These are phyloP conservation scores for Sitta carolinensis DNA, from an alignment of 2,797 vertebrate genomes.

Conservation along the genomic window DNA sequence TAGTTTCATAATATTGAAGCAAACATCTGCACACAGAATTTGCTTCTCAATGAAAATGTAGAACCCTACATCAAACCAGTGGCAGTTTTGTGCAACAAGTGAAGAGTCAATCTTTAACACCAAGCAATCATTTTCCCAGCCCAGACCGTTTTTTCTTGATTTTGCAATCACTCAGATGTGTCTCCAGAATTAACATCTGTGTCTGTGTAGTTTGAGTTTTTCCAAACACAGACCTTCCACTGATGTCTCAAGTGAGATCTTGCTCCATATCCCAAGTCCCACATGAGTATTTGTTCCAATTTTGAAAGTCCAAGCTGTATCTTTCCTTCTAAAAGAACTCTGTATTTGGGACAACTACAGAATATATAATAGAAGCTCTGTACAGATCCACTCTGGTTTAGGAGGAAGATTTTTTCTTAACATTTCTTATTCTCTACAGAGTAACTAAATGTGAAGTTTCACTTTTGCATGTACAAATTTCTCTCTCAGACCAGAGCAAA, in stretches of 20 bases:
- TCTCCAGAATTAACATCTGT: not conserved
- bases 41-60: not conserved
- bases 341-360: constrained; percentile 9
- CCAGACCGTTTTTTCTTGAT: not conserved
- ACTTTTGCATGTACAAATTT: not conserved
- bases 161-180: not conserved
- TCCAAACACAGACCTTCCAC: not conserved
- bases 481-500: not conserved
- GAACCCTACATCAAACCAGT: not conserved
- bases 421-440: not conserved
- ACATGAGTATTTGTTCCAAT: not conserved
- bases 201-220: not conserved
- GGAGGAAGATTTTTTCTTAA: not conserved
- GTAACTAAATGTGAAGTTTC: not conserved
- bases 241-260: not conserved
- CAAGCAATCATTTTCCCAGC: not conserved
- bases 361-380: not conserved
- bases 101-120: not conserved
- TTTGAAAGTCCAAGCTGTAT: constrained; percentile 1
- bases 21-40: not conserved
- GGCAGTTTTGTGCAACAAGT: not conserved
- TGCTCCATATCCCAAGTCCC: not conserved
- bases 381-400: not conserved
- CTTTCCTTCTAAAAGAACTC: not conserved
- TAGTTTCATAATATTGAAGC: not conserved